Conservation (phyloP, 2,888 invertebrate genomes). For the Hyalella azteca region DNA sequence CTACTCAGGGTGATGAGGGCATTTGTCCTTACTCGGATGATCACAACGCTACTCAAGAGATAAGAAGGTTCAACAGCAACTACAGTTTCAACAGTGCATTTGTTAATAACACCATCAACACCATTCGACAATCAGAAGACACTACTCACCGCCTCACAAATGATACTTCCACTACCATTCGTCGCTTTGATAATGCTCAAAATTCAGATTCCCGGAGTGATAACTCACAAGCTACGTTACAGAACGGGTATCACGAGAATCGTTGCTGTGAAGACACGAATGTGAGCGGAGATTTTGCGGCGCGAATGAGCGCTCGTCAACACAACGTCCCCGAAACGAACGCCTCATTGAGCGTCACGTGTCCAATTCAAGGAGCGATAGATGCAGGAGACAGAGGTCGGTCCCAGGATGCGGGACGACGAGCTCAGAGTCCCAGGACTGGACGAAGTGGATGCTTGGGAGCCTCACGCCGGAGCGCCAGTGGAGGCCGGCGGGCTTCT, state of each 20-base stretch:
- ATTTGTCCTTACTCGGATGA: conserved; percentile 10
- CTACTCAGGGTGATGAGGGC: conserved; percentile 8
- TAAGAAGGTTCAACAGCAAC: not conserved
- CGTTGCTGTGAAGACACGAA: too few relatives aligned
- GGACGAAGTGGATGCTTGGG: not conserved
- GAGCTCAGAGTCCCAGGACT: too few relatives aligned
- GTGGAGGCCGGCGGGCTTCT: not conserved
- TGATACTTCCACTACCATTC: not conserved
- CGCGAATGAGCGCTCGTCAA: too few relatives aligned
- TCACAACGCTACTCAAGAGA: not conserved
- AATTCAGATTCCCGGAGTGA: not conserved
- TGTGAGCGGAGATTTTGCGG: too few relatives aligned
- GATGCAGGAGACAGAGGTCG: not conserved
- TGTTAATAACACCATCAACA: conserved; percentile 10
- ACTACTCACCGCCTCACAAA: not conserved
- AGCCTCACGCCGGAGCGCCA: conserved; percentile 7
- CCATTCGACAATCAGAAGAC: conserved; percentile 33
- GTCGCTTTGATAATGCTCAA: not conserved
- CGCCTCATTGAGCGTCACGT: too few relatives aligned
- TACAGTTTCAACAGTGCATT: conserved; percentile 12
- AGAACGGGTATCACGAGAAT: too few relatives aligned
- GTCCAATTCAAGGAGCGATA: too few relatives aligned
- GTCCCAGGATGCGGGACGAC: not conserved
- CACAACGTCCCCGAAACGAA: too few relatives aligned
- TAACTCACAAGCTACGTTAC: not conserved